Evolutionary conservation across 2,113 vertebrate species (phyloP), one percentile per base, ranked within the genome.

Genomic region (Sinosuthora webbiana): DNA sequence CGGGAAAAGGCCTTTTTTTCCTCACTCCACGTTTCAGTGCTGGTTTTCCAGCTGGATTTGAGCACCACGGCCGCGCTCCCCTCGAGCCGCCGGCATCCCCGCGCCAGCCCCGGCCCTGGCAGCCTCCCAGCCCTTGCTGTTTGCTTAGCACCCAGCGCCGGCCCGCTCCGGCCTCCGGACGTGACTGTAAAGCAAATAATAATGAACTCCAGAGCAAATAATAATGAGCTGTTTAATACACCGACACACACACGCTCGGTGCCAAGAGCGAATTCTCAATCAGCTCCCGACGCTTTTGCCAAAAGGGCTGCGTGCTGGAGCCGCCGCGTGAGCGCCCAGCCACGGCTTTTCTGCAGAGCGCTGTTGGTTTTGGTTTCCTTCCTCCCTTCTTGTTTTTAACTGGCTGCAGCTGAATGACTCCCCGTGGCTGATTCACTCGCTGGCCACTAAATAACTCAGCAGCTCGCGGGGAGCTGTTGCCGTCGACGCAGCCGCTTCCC

Each of bases 201-300:
- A 85, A 97, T 93, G 94, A 95, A 95, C 90, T 92, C 64, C 85
- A 91, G 90, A 96, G 93, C 94, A 96, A 95, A 97, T 95, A 96
- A 68, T 95, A 95, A 93, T 19, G 96, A 97, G 90, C 92, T 90
- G 90, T 88, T 96, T 96, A 96, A 97, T 90, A 92, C 90, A 88
- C 57, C 30, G 35, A 17, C 87, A n/a, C 63, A n/a, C 63, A 41
- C 80, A 16, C 12, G 7, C 70, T 33, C 2, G 4, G 41, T 88
- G 90, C 96, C 94, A 95, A 47, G 95, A 87, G 68, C 0, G 41
- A 24, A 53, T 89, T 71, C 57, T 64, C 93, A 57, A 55, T 92
- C 94, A 20, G 90, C 76, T 94, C 79, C 90, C 6, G 13, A 8
- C 27, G 71, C 90, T 56, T 37, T 47, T 90, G 95, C 95, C 96